phyloP scores from a whole-genome alignment of 2,888 invertebrate genomes.

The Plebejus melissa region DNA sequence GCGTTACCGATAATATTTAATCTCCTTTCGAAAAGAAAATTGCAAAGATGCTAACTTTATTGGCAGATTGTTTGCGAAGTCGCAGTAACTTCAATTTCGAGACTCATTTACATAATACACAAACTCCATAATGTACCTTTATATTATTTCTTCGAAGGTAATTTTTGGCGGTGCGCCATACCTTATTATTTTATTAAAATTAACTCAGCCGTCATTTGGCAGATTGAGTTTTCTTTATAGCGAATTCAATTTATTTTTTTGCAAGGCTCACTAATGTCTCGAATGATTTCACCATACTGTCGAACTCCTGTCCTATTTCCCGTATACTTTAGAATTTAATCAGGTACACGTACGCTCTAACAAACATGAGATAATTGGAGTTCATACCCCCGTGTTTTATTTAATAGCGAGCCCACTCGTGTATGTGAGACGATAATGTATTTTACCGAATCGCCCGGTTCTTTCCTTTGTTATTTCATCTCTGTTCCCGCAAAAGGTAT shows the following conservation, averaged over 20 bases:
- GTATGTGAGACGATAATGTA: slow-evolving; percentile 59
- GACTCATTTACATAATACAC: slow-evolving; percentile 18
- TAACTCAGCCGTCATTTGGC: neutral
- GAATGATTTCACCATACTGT: neutral
- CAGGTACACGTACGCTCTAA: slow-evolving; percentile 8
- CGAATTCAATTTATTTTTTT: neutral
- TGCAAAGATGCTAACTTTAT: slow-evolving; percentile 16
- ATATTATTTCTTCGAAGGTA: slow-evolving; percentile 17
- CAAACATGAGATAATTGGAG: slow-evolving; percentile 19
- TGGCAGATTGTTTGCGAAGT: slow-evolving; percentile 17
- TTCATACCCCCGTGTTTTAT: slow-evolving; percentile 22
- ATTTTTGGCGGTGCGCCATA: slow-evolving; percentile 20
- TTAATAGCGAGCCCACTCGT: slow-evolving; percentile 46
- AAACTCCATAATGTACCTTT: slow-evolving; percentile 18
- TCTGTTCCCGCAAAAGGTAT: slow-evolving; percentile 71
- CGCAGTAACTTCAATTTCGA: slow-evolving; percentile 9
- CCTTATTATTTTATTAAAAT: slow-evolving; percentile 18
- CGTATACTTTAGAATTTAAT: neutral
- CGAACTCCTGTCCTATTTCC: neutral
- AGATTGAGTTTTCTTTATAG: slow-evolving; percentile 1
- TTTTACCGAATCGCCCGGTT: slow-evolving; percentile 64
- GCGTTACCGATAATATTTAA: slow-evolving; percentile 14
- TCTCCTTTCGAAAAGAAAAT: slow-evolving; percentile 14
- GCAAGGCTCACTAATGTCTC: neutral
- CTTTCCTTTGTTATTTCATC: slow-evolving; percentile 71